Conservation (phyloP, 2,113 vertebrate species). For the Salvelinus alpinus region DNA sequence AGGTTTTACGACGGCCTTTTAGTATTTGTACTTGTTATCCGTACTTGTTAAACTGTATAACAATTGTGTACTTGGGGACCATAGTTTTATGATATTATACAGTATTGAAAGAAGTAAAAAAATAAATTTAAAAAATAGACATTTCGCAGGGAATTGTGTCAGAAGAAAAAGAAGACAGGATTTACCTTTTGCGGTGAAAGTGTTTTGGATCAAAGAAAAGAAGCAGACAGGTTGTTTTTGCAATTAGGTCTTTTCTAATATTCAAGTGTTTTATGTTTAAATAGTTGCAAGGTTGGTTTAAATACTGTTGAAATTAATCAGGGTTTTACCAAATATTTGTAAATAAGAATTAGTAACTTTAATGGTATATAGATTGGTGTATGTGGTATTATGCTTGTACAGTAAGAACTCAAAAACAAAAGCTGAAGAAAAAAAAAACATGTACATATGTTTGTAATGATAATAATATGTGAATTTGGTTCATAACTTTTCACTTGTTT, state of each 20-base stretch:
- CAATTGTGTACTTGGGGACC: slow-evolving; percentile 92
- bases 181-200: slow-evolving; percentile 21
- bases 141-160: slow-evolving; percentile 32
- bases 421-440: slow-evolving; percentile 48
- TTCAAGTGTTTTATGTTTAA: slow-evolving; percentile 79
- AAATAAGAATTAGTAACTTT: slow-evolving; percentile 76
- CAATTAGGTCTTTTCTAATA: slow-evolving; percentile 80
- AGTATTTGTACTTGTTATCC: slow-evolving; percentile 83
- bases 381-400: slow-evolving; percentile 81
- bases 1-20: slow-evolving; percentile 75
- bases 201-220: slow-evolving; percentile 51
- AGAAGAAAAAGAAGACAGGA: slow-evolving; percentile 21
- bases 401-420: slow-evolving; percentile 66
- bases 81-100: slow-evolving; percentile 68
- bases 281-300: slow-evolving; percentile 71
- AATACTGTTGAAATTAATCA: slow-evolving; percentile 82
- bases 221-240: slow-evolving; percentile 47
- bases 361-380: slow-evolving; percentile 80
- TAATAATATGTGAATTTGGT: slow-evolving; percentile 59
- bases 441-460: slow-evolving; percentile 86
- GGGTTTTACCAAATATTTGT: slow-evolving; percentile 87
- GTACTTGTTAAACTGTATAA: slow-evolving; percentile 83
- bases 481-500: slow-evolving; percentile 80
- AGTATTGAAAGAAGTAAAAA: slow-evolving; percentile 68
- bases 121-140: slow-evolving; percentile 16